phyloP scores from a whole-genome alignment of 2,888 invertebrate genomes.

The Diadegma fenestrale region DNA sequence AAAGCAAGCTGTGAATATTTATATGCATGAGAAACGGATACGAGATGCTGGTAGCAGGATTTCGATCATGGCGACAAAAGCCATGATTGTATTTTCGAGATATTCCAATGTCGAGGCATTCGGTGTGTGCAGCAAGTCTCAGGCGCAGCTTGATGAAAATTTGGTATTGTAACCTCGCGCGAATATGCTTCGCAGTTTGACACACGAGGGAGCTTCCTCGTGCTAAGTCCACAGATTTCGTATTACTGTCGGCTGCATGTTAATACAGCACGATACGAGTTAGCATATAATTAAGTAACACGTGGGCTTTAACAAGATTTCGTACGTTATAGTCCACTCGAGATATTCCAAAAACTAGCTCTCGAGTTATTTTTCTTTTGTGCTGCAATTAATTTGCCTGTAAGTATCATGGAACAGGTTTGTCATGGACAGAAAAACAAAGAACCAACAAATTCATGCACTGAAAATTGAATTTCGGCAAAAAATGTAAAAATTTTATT shows the following conservation, averaged over 20 bases:
- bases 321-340: background rate
- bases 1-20: background rate
- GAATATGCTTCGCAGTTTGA: background rate
- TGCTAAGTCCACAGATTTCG: slow-evolving; percentile 7
- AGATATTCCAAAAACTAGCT: background rate
- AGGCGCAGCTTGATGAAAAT: background rate
- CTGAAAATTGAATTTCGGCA: too few relatives aligned
- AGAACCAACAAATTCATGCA: background rate
- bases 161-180: background rate
- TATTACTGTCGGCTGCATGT: background rate
- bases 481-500: too few relatives aligned
- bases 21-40: background rate
- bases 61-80: background rate
- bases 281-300: background rate
- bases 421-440: too few relatives aligned
- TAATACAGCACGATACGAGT: background rate
- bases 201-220: background rate
- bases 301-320: background rate
- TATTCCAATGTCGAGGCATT: background rate
- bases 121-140: background rate
- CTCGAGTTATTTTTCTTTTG: too few relatives aligned
- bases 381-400: too few relatives aligned
- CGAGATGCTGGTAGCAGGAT: background rate
- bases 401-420: too few relatives aligned
- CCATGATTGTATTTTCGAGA: background rate